These are phyloP conservation scores for Gastracanthus pulcherrimus DNA, from an alignment of 2,888 invertebrate genomes.

Conservation along the genomic window DNA sequence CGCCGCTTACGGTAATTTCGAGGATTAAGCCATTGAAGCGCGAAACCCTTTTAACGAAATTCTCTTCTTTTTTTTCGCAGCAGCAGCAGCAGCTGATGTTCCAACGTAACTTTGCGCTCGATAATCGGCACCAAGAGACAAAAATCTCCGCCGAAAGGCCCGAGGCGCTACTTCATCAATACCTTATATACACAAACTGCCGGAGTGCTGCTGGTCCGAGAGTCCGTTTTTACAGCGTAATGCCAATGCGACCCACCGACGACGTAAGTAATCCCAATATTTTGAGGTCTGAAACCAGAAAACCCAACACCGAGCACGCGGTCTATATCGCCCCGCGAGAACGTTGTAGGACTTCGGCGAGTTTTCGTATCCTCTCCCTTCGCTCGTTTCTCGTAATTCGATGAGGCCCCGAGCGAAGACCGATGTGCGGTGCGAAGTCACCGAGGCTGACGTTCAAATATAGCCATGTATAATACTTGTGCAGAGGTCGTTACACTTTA, in stretches of 20 bases:
- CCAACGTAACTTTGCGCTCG: not conserved
- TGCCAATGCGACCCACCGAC: not conserved
- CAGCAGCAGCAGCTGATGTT: slow-evolving; percentile 4
- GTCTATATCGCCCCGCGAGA: not conserved
- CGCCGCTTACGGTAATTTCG: slow-evolving; percentile 15
- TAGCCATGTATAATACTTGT: not conserved
- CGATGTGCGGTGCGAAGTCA: not conserved
- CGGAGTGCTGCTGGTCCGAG: no score
- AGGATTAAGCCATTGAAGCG: slow-evolving; percentile 26
- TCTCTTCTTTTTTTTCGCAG: no score
- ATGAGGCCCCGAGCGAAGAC: not conserved
- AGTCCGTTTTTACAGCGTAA: not conserved
- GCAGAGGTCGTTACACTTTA: slow-evolving; percentile 25
- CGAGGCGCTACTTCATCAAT: not conserved
- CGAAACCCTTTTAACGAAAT: slow-evolving; percentile 23
- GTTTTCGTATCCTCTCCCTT: not conserved
- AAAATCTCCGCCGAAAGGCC: not conserved
- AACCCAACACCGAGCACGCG: slow-evolving; percentile 7
- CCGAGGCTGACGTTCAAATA: not conserved
- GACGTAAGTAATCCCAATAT: slow-evolving; percentile 23
- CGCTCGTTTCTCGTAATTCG: slow-evolving; percentile 15
- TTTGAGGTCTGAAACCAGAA: slow-evolving; percentile 22
- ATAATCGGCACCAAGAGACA: not conserved
- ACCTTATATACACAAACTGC: not conserved
- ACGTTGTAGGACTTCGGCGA: slow-evolving; percentile 32